Evolutionary conservation across 2,113 vertebrate genomes (phyloP).

Genomic region (Caracal caracal): DNA sequence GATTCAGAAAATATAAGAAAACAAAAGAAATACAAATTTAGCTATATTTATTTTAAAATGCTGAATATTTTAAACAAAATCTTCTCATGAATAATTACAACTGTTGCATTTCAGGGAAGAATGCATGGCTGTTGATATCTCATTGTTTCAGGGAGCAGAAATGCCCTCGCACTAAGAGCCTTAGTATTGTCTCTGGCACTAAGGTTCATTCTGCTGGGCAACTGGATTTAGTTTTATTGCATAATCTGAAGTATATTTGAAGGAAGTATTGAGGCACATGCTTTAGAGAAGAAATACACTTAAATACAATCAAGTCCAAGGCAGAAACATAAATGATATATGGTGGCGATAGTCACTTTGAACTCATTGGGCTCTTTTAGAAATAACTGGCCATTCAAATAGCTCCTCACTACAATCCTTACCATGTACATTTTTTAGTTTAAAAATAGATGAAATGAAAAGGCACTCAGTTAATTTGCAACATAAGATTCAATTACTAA

Average conservation of each 20-base stretch:
- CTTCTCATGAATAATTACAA: not conserved
- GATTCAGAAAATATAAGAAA: slow-evolving; percentile 36
- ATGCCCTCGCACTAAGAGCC: not conserved
- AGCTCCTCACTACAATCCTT: not conserved
- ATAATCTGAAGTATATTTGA: slow-evolving; percentile 20
- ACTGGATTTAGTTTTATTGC: not conserved
- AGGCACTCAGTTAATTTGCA: not conserved
- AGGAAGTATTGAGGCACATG: not conserved
- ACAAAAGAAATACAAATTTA: not conserved
- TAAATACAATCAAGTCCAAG: not conserved
- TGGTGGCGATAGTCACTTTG: not conserved
- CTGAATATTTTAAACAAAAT: not conserved
- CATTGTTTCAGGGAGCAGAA: not conserved
- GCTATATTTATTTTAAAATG: not conserved
- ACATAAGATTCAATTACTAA: not conserved
- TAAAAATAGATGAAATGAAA: not conserved
- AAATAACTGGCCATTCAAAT: not conserved
- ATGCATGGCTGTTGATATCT: not conserved
- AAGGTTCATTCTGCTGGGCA: not conserved
- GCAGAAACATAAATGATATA: not conserved
- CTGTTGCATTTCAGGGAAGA: not conserved
- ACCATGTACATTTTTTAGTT: not conserved
- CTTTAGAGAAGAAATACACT: not conserved
- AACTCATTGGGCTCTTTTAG: not conserved
- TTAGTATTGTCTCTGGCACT: not conserved